These are phyloP conservation scores for Enteromius anoplus DNA, from an alignment of 2,797 vertebrate species.

Conservation along the genomic window DNA sequence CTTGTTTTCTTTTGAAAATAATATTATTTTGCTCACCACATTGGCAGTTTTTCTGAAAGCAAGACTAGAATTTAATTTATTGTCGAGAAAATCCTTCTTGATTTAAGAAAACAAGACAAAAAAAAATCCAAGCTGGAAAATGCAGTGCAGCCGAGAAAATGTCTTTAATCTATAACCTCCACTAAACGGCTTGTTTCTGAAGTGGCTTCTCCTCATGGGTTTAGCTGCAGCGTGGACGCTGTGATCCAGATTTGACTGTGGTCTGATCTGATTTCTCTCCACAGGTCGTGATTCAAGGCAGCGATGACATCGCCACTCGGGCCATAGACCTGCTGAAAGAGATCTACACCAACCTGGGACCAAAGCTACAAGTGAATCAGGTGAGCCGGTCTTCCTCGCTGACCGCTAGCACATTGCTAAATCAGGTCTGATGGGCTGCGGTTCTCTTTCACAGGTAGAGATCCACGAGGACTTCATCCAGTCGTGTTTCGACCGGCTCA, in stretches of 20 bases:
- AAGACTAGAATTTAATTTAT: no score
- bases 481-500: slow-evolving; percentile 97
- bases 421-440: background rate
- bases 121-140: no score
- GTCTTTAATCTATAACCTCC: no score
- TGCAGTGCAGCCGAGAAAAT: no score
- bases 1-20: no score
- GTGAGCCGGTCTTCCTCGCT: slow-evolving; percentile 64
- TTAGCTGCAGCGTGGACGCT: background rate
- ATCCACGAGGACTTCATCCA: slow-evolving; percentile 99
- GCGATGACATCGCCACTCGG: slow-evolving; percentile 93
- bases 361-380: slow-evolving; percentile 98
- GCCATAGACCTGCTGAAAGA: slow-evolving; percentile 98
- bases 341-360: slow-evolving; percentile 98
- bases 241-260: background rate
- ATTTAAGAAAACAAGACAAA: no score
- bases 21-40: no score
- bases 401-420: accelerated
- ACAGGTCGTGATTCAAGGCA: slow-evolving; percentile 98
- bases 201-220: no score
- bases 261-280: no score
- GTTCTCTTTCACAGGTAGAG: slow-evolving; percentile 82
- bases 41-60: no score
- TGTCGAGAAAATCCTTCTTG: no score
- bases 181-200: no score